Conservation (phyloP, 2,113 vertebrate species). For the Vireo altiloquus region DNA sequence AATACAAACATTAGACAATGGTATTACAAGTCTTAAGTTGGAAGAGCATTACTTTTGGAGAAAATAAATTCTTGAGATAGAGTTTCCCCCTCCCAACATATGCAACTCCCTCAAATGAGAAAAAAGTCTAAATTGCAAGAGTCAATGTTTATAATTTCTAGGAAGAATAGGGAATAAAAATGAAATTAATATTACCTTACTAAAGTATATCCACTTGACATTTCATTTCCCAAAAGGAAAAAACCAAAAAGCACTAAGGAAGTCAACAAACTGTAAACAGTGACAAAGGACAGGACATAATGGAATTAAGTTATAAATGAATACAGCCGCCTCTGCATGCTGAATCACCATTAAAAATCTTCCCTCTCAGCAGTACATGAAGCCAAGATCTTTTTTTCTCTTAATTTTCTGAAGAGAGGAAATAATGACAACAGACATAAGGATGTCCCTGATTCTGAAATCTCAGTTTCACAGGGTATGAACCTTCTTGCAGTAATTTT, state of each 20-base stretch:
- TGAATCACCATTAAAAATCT: conserved; percentile 20
- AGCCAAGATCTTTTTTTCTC: background rate
- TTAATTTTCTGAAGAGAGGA: background rate
- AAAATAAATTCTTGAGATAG: background rate
- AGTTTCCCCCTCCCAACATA: background rate
- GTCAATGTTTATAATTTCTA: background rate
- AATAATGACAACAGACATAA: background rate
- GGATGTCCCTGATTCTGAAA: background rate
- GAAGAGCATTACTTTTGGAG: background rate
- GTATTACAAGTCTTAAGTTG: background rate
- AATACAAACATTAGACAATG: background rate
- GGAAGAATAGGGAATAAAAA: background rate
- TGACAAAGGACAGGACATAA: background rate
- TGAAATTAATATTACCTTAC: background rate
- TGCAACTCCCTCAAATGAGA: background rate
- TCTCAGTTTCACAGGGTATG: background rate
- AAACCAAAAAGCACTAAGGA: conserved; percentile 12
- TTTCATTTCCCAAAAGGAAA: conserved; percentile 8
- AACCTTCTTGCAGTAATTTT: background rate
- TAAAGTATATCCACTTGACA: background rate
- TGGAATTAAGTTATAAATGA: conserved; percentile 21
- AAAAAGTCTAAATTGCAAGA: background rate
- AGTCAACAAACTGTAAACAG: conserved; percentile 47
- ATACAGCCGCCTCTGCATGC: background rate
- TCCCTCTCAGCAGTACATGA: background rate